Evolutionary conservation across 2,797 vertebrate species (phyloP), one percentile per base, ranked within the genome.

Genomic region (Cryptoblepharus egeriae): DNA sequence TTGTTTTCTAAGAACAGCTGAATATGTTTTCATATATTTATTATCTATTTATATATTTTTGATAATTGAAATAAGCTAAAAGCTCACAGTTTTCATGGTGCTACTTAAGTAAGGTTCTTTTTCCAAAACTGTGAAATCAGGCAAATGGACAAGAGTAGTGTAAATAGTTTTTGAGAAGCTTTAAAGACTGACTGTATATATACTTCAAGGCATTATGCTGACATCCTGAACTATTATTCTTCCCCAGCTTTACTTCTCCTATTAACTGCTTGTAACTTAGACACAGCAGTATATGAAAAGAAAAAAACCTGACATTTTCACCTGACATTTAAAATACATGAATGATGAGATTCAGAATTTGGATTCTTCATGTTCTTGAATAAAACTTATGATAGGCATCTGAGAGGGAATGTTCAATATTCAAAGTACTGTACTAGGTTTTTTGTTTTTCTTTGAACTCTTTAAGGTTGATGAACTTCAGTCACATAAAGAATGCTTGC

Each of bases 1-100:
- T 30, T 83, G 60, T 88, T 86, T 92, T 81, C 49, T n/a, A 86
- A 70, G 16, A 82, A 32, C 63, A 67, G 67, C 75, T 26, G 74
- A 86, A 87, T 77, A 77, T 71, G 79, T 81, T 80, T n/a, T 73
- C 82, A 85, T 88, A 85, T 77, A 80, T 86, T 90, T 93, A 88
- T 77, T 85, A 75, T 70, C 64, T 91, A 81, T 91, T 86, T 90
- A 67, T 80, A 85, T 24, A 58, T 80, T 87, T 60, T 60, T 79
- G 84, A 79, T 72, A 85, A 2, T 57, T 80, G 52, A 77, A 81
- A 73, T 84, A 65, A 87, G 70, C 75, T 91, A 68, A 82, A 84
- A 69, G 35, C 78, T 55, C 81, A 35, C 85, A 72, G 58, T 86
- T 69, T 86, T 85, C 77, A 9, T 18, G 81, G 92, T 85, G 85